Base-by-base conservation (phyloP, 2,113 vertebrate genomes). In the Vulpes ferrilata region DNA sequence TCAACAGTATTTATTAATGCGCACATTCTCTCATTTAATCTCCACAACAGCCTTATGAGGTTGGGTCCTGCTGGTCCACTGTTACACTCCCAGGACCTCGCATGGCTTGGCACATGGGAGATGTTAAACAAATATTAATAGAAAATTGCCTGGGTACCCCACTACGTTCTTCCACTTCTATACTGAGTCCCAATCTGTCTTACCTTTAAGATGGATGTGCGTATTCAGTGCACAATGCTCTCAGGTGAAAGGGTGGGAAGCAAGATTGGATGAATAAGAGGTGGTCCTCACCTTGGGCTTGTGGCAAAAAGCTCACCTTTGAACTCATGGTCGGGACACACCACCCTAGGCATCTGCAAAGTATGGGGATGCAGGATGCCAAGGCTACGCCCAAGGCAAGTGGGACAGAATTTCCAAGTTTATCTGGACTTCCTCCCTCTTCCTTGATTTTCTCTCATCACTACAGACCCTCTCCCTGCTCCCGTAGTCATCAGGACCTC, bases 221-320 rank as follows among this genome's bases (percentile, higher is more conserved):
- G 7, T 43, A 5, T 13, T 71, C 32, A 10, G 5, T 51, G 12
- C 2, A 8, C 5, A 55, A 8, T 1, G 4, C n/a, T 27, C 5
- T 80, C 32, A 11, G n/a, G 19, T 27, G 17, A 78, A 35, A 51
- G 12, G 79, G 13, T 0, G 4, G 43, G 27, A 60, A 80, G 94
- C 76, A 60, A 89, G 80, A 9, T 55, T 2, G 20, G 23, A 32
- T 69, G 23, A 23, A 11, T 4, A 7, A 64, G 38, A 51, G 2
- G 5, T 0, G 13, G 35, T 48, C 43, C 20, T 35, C 30, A 7
- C 43, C 83, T 38, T 57, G 38, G 16, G 64, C 83, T 38, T 57
- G 38, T 19, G 64, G 5, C 10, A 23, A 35, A n/a, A 30, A 25
- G 19, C 25, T 71, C 79, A 57, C 43, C 19, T 5, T 2, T 20